Conservation (phyloP, 2,113 vertebrate species). For the Pteruthius melanotis region DNA sequence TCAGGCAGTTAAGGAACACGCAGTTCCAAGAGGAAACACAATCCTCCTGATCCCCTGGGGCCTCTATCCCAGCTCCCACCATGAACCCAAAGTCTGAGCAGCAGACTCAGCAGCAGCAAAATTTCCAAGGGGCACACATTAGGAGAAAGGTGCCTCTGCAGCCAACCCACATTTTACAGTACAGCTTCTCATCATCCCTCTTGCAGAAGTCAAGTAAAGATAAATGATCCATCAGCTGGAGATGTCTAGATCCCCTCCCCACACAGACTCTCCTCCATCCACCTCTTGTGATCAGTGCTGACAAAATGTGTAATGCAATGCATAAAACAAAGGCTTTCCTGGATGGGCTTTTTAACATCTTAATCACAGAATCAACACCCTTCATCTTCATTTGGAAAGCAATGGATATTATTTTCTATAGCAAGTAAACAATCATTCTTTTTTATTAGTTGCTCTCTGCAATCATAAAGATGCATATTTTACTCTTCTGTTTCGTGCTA, state of each 20-base stretch:
- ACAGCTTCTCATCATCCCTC: neutral
- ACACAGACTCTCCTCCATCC: neutral
- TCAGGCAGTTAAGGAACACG: neutral
- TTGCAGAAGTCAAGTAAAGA: neutral
- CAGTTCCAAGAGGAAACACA: neutral
- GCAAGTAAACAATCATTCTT: constrained; percentile 29
- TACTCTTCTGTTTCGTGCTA: neutral
- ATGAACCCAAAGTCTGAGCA: neutral
- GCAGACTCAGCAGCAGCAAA: neutral
- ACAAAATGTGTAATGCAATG: neutral
- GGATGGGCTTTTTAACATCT: constrained; percentile 15
- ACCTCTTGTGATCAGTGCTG: neutral
- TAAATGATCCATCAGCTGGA: neutral
- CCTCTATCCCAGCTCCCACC: neutral
- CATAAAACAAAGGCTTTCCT: neutral
- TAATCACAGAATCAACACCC: neutral
- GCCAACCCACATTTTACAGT: neutral
- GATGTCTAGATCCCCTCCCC: neutral
- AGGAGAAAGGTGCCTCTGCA: neutral
- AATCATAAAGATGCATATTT: constrained; percentile 18
- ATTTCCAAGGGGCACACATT: neutral
- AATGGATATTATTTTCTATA: neutral
- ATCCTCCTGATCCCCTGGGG: neutral
- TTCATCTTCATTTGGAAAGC: constrained; percentile 43
- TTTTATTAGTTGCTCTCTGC: constrained; percentile 8